Base-by-base conservation (phyloP, 2,888 invertebrate species). In the Blastobasis adustella region DNA sequence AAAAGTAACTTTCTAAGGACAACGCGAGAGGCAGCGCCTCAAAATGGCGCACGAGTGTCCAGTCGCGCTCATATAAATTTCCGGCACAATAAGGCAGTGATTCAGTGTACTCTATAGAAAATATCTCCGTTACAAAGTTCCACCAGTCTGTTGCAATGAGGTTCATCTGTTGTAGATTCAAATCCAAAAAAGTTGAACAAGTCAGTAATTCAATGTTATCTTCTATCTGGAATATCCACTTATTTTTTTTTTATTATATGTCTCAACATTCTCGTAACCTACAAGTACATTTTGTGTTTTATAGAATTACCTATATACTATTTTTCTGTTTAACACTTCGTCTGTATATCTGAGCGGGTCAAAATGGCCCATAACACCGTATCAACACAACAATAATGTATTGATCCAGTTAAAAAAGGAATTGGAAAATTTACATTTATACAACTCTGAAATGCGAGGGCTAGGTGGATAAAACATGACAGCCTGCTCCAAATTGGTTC, bases 31-130 rank as follows among this genome's bases (percentile, higher is more conserved):
- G 23, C 23, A 23, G 23, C 23, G 23, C 23, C 23, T 23, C 23
- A 23, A 23, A 23, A 23, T 23, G 23, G 23, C 23, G 23, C 50
- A 37, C 47, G 41, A 45, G 52, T 45, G 36, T 10, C 6, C 39
- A 45, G 47, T 10, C 36, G n/a, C 37, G n/a, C 36, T 49, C 55
- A 43, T 55, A 55, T 75, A 67, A 76, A 75, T 74, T 74, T 81
- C 84, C 85, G 86, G 87, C 87, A 88, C 87, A 79, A 72, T 84
- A 85, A 86, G 87, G 87, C 87, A 88, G 87, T 88, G 87, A 80
- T 85, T 81, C 77, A 82, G 83, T 87, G 82, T 85, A 79, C 69
- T 79, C 83, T 84, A 82, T 86, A 86, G 82, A 87, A 85, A 87
- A 87, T 86, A 87, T 87, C 71, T 82, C 79, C 79, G 71, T 76